phyloP scores from a whole-genome alignment of 2,113 vertebrate species.

The Tringa solitaria region DNA sequence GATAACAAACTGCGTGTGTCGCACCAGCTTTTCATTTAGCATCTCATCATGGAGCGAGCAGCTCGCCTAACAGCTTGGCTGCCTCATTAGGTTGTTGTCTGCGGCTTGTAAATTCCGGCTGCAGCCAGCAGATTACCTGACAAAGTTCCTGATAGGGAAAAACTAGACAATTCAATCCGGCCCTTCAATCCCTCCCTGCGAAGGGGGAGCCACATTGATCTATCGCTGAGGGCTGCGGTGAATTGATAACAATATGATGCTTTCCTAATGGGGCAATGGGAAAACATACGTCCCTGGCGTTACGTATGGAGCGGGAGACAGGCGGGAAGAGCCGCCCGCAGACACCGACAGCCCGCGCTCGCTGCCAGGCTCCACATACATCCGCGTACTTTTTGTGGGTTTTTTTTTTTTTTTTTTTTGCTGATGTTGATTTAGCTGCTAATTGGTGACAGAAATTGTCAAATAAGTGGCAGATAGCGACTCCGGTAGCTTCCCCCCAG shows the following conservation, averaged over 20 bases:
- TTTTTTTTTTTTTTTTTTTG: no score
- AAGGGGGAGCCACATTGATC: conserved; percentile 76
- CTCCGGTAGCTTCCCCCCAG: conserved; percentile 89
- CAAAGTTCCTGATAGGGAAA: conserved; percentile 89
- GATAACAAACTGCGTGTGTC: conserved; percentile 93
- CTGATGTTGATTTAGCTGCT: conserved; percentile 99
- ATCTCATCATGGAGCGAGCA: conserved; percentile 90
- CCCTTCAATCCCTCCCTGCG: conserved; percentile 81
- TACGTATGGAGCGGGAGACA: not conserved
- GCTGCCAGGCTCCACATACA: conserved; percentile 29
- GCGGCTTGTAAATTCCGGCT: conserved; percentile 85
- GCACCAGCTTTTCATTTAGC: conserved; percentile 94
- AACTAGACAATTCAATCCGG: conserved; percentile 87
- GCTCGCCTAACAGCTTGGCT: conserved; percentile 87
- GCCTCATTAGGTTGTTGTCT: conserved; percentile 89
- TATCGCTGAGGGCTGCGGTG: conserved; percentile 74
- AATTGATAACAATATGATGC: conserved; percentile 82
- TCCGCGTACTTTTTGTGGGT: conserved; percentile 38
- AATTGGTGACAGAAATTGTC: conserved; percentile 99
- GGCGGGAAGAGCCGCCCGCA: not conserved
- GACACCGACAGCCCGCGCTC: conserved; percentile 1
- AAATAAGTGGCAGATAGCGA: conserved; percentile 94
- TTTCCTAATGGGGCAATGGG: conserved; percentile 77
- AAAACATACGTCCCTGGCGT: conserved; percentile 61
- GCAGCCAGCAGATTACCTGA: conserved; percentile 89